Conservation (phyloP, 2,888 invertebrate species). For the Augiades crinisus region DNA sequence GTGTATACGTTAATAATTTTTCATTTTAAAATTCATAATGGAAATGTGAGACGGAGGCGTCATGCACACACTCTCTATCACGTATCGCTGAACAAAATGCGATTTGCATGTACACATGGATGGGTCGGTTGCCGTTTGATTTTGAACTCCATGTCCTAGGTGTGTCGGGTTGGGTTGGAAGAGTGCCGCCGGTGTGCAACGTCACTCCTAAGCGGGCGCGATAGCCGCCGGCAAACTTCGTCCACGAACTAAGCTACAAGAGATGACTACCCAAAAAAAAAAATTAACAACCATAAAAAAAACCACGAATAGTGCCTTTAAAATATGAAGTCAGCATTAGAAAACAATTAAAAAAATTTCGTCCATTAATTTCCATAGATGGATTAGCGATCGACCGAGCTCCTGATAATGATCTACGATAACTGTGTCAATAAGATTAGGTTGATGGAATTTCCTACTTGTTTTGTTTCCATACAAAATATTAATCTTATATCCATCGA, state of each 20-base stretch:
- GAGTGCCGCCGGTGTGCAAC: constrained; percentile 45
- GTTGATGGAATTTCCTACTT: neutral
- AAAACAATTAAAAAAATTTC: too few species aligned
- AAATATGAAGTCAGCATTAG: too few species aligned
- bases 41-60: constrained; percentile 24
- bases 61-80: constrained; percentile 29
- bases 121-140: constrained; percentile 26
- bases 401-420: neutral
- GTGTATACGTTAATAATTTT: constrained; percentile 17
- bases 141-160: constrained; percentile 33
- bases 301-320: too few species aligned
- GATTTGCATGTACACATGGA: constrained; percentile 28
- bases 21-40: constrained; percentile 28
- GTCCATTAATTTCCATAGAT: neutral
- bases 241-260: constrained; percentile 42
- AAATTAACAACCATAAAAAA: too few species aligned
- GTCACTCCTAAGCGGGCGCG: constrained; percentile 61
- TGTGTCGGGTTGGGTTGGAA: constrained; percentile 42
- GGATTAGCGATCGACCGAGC: neutral
- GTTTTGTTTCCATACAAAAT: neutral
- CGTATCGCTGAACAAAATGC: constrained; percentile 26
- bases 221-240: constrained; percentile 44
- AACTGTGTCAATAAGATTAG: neutral
- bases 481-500: too few species aligned
- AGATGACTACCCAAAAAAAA: constrained; percentile 19